Base-by-base conservation (phyloP, 1,140 invertebrate species). In the Acromyrmex echinatior region DNA sequence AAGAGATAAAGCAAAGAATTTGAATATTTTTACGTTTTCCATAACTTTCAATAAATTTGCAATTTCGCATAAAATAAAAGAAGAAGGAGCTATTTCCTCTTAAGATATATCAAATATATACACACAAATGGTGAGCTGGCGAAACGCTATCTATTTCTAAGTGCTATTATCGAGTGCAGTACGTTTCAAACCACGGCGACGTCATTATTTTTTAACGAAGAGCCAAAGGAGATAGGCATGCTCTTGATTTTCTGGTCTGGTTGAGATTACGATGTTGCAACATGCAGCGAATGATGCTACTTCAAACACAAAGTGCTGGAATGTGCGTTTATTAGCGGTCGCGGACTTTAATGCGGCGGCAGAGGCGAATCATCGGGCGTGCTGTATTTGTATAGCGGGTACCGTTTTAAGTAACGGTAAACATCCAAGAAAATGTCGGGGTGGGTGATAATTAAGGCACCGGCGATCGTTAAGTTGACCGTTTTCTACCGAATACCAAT, bases 351-450 rank as follows among this genome's bases (percentile, higher is more conserved):
- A 87, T 74, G 62, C 56, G 63, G 70, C 31, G 35, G 73, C 60
- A 66, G 70, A 31, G 56, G 86, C 79, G 81, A 88, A 90, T 88
- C 66, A 88, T 86, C 51, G 56, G 58, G 60, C 81, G 86, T 81
- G 76, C 80, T 66, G 74, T 91, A 90, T 90, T 87, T 90, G 86
- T 87, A 79, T 66, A 81, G n/a, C 28, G 16, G 51, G 63, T 74
- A 86, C 90, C 77, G 81, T 82, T 88, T 88, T 70, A 84, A 62
- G 18, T 91, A 91, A 91, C 90, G 86, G 90, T 91, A 66, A 74
- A 88, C 25, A 49, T 7, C 3, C 39, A 16, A 49, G 88, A 86
- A 76, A 80, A 80, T 53, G 10, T 60, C 73, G 56, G 56, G 76
- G 62, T 90, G 63, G 62, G 21, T 53, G 79, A 90, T 87, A 87